Percentiles rank a stretch among this genome's conserved stretches.
Evolutionary conservation across 37 sponge, comb jelly and placozoan species (phyloP).

Genomic region (Petrosia ficiformis): DNA sequence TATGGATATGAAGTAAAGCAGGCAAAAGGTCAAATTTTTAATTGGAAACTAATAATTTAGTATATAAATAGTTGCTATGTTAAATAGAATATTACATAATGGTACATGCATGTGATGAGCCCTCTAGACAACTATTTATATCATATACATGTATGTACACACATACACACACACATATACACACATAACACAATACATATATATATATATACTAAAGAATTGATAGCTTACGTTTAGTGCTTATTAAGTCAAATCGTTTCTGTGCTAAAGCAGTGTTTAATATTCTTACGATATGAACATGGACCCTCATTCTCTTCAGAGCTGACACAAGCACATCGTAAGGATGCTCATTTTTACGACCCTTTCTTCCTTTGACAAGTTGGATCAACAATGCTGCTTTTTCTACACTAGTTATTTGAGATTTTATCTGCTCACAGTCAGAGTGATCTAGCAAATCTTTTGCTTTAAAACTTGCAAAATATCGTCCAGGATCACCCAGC

Average conservation of each 20-base stretch:
- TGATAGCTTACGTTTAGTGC: not conserved
- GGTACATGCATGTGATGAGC: too few relatives aligned
- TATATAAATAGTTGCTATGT: too few relatives aligned
- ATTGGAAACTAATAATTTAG: too few relatives aligned
- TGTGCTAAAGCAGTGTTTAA: conserved; percentile 28
- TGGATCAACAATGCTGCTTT: conserved; percentile 21
- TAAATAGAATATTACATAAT: too few relatives aligned
- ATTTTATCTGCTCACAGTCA: conserved; percentile 33
- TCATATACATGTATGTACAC: too few relatives aligned
- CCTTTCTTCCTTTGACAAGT: not conserved
- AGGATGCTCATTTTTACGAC: conserved; percentile 13
- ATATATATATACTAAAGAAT: too few relatives aligned
- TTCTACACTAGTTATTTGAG: conserved; percentile 27
- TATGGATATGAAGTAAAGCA: too few relatives aligned
- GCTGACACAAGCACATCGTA: conserved; percentile 55
- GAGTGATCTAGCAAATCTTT: conserved; percentile 26
- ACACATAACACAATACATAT: too few relatives aligned
- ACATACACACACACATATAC: too few relatives aligned
- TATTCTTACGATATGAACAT: conserved; percentile 53
- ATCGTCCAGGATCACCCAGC: conserved; percentile 62
- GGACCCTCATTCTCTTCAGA: conserved; percentile 48
- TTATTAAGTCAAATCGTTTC: not conserved
- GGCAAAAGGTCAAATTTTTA: too few relatives aligned
- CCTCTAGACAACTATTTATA: too few relatives aligned
- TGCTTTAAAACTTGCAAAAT: conserved; percentile 40